Evolutionary conservation across 2,113 vertebrate species (phyloP).

Genomic region (Paralichthys olivaceus): DNA sequence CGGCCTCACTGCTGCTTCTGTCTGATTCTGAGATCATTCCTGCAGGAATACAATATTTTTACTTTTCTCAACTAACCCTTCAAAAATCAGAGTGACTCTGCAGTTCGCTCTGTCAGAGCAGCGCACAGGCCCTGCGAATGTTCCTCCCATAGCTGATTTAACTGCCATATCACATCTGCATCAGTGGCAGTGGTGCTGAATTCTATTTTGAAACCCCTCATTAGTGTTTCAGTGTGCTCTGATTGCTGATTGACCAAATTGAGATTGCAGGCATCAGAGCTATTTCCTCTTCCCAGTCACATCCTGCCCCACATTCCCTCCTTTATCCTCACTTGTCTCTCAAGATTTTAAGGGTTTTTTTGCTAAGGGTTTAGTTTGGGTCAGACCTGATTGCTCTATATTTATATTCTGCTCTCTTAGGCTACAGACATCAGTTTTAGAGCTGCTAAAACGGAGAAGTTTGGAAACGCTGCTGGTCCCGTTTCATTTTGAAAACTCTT

Average conservation of each 20-base stretch:
- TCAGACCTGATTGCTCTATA: conserved; percentile 36
- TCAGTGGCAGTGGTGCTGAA: conserved; percentile 54
- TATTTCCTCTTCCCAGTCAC: conserved; percentile 62
- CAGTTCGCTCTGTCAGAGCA: conserved; percentile 25
- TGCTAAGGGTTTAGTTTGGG: conserved; percentile 24
- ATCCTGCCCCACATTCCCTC: conserved; percentile 45
- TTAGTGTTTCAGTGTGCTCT: conserved; percentile 66
- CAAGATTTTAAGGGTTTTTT: conserved; percentile 35
- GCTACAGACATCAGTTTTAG: neutral
- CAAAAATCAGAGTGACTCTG: conserved; percentile 35
- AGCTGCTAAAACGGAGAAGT: too few relatives aligned
- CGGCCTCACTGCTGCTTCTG: conserved; percentile 15
- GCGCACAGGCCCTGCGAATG: conserved; percentile 22
- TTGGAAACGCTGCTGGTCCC: too few relatives aligned
- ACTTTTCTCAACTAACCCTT: conserved; percentile 41
- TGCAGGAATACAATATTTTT: conserved; percentile 30
- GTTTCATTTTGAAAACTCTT: too few relatives aligned
- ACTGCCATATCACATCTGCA: conserved; percentile 67
- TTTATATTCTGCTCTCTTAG: conserved; percentile 14
- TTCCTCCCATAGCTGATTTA: conserved; percentile 53
- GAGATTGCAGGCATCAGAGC: conserved; percentile 63
- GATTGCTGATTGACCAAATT: conserved; percentile 78
- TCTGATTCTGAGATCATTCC: conserved; percentile 33
- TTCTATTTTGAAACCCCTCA: conserved; percentile 62
- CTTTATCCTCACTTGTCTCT: conserved; percentile 40